These are phyloP conservation scores for Andrena bucephala DNA, from an alignment of 2,888 invertebrate genomes.

Conservation along the genomic window DNA sequence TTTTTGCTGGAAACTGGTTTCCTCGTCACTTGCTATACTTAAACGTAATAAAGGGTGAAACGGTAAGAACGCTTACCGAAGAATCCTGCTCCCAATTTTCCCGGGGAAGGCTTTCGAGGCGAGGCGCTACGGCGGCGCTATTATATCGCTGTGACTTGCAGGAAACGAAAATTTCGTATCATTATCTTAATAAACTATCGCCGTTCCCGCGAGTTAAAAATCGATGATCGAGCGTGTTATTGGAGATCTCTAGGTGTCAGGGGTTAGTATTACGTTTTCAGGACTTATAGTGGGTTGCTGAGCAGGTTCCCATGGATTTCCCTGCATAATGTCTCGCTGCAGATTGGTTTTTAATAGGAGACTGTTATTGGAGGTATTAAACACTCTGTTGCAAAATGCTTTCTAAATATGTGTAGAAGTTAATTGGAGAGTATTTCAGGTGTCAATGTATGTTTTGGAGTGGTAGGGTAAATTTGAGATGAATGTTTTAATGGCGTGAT, in stretches of 20 bases:
- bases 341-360: too few relatives aligned
- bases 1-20: conserved; percentile 63
- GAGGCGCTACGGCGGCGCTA: not conserved
- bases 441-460: too few relatives aligned
- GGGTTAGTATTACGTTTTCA: not conserved
- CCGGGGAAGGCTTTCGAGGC: conserved; percentile 14
- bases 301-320: too few relatives aligned
- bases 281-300: not conserved
- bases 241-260: not conserved
- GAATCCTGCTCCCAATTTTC: conserved; percentile 37
- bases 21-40: conserved; percentile 54
- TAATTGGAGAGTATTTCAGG: too few relatives aligned
- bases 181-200: not conserved
- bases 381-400: too few relatives aligned
- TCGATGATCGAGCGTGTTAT: not conserved
- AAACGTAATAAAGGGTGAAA: conserved; percentile 55
- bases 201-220: not conserved
- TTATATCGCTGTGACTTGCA: conserved; percentile 1
- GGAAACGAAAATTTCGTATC: not conserved
- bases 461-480: too few relatives aligned
- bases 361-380: too few relatives aligned
- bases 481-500: too few relatives aligned
- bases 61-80: conserved; percentile 38
- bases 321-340: too few relatives aligned
- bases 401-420: too few relatives aligned